Evolutionary conservation across 1,140 invertebrate species (phyloP).

Genomic region (Patella vulgata): DNA sequence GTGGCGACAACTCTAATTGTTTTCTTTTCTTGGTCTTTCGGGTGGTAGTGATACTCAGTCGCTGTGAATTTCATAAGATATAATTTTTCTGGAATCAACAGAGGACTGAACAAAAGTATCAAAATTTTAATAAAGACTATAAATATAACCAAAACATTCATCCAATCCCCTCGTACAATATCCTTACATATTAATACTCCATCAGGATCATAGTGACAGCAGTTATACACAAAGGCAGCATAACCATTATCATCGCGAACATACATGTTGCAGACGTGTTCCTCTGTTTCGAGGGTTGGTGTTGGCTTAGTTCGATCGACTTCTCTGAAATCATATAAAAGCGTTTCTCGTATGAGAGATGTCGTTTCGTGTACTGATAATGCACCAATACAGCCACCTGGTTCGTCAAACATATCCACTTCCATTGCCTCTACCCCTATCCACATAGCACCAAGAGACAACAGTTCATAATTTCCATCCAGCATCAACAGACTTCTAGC

Average conservation of each 20-base stretch:
- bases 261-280: slow-evolving; percentile 44
- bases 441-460: slow-evolving; percentile 26
- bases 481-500: slow-evolving; percentile 43
- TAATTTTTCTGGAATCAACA: slow-evolving; percentile 35
- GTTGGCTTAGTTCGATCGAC: neutral
- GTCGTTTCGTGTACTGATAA: slow-evolving; percentile 17
- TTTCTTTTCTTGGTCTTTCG: slow-evolving; percentile 5
- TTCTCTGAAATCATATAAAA: slow-evolving; percentile 39
- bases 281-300: slow-evolving; percentile 24
- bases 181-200: slow-evolving; percentile 30
- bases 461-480: slow-evolving; percentile 44
- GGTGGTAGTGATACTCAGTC: slow-evolving; percentile 21
- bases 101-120: slow-evolving; percentile 41
- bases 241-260: slow-evolving; percentile 23
- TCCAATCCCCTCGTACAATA: slow-evolving; percentile 34
- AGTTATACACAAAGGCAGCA: slow-evolving; percentile 42
- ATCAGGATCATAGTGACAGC: slow-evolving; percentile 35
- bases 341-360: slow-evolving; percentile 14
- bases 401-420: slow-evolving; percentile 9
- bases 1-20: slow-evolving; percentile 28
- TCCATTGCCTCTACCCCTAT: slow-evolving; percentile 17
- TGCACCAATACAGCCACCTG: slow-evolving; percentile 20
- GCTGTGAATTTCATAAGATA: slow-evolving; percentile 35
- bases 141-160: slow-evolving; percentile 32
- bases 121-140: slow-evolving; percentile 40